phyloP scores from a whole-genome alignment of 2,113 vertebrate species.

The Aptenodytes patagonicus region DNA sequence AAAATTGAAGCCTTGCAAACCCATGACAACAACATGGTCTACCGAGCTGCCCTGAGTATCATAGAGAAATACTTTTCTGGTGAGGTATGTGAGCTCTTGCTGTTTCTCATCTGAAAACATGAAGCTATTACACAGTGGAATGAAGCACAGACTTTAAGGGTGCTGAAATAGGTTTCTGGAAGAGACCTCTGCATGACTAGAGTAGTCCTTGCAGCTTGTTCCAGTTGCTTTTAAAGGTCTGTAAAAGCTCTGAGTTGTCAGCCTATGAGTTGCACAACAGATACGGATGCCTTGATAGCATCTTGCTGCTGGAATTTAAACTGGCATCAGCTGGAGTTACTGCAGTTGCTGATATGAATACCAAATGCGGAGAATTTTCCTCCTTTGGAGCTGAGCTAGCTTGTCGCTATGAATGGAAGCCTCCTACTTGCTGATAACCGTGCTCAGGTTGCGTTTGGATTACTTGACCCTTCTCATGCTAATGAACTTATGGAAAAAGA shows the following conservation, averaged over 20 bases:
- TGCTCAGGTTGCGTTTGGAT: not conserved
- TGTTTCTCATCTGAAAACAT: not conserved
- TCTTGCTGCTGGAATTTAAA: slow-evolving; percentile 42
- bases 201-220: not conserved
- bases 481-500: not conserved
- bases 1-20: slow-evolving; percentile 85
- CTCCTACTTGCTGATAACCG: not conserved
- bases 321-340: slow-evolving; percentile 24
- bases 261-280: not conserved
- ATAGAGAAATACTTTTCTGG: slow-evolving; percentile 83
- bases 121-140: not conserved
- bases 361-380: slow-evolving; percentile 22
- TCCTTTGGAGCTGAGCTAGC: not conserved
- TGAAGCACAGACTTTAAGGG: not conserved
- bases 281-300: not conserved
- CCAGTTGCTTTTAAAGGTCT: not conserved
- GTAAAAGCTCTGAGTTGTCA: not conserved
- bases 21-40: slow-evolving; percentile 81
- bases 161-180: not conserved
- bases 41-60: slow-evolving; percentile 76
- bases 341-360: slow-evolving; percentile 36
- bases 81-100: slow-evolving; percentile 73
- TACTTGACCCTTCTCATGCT: not conserved
- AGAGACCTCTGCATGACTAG: not conserved
- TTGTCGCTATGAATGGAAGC: slow-evolving; percentile 1